Base-by-base conservation (phyloP, 1,140 invertebrate genomes). In the Ostrea denselamellosa region DNA sequence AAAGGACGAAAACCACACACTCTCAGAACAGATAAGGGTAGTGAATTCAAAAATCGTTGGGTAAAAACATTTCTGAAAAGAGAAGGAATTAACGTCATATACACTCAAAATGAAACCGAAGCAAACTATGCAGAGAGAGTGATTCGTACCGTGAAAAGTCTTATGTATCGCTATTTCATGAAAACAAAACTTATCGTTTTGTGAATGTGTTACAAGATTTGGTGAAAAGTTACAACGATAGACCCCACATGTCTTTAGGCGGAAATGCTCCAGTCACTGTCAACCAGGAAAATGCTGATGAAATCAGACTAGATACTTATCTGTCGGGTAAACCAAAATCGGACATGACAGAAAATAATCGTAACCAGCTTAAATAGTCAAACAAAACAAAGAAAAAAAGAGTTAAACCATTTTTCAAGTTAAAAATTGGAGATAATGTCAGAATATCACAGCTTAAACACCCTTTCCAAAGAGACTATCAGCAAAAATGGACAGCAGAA, bases 401-500 rank as follows among this genome's bases (percentile, higher is more conserved):
- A 77, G 34, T 25, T n/a, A 86, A 77, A 52, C 19, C 12, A 17
- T 8, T 56, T 17, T 89, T 86, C 28, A 87, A 86, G 56, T 90
- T 83, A 53, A 90, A 87, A 68, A 28, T 89, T 19, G 81, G 85
- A 17, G 84, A 89, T 65, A 17, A 56, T 8, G 90, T 90, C 14
- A 83, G 90, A 83, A 85, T 90, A 28, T 65, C 90, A n/a, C 71
- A 88, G 17, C 25, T 58, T n/a, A 85, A 71, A 52, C 56, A 85
- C 12, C 71, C 85, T 51, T 89, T 90, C 82, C 77, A 89, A 51
- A 77, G 85, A 56, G 90, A 68, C 19, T 90, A 90, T 53, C 85
- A 87, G 14, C 84, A 89, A 51, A 90, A 89, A 82, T 89, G 86
- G 88, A 89, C 90, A 8, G 71, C n/a, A 28, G 88, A 89, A 53